Evolutionary conservation across 23 tunicate species (phyloP).

Genomic region (Diplosoma virens): DNA sequence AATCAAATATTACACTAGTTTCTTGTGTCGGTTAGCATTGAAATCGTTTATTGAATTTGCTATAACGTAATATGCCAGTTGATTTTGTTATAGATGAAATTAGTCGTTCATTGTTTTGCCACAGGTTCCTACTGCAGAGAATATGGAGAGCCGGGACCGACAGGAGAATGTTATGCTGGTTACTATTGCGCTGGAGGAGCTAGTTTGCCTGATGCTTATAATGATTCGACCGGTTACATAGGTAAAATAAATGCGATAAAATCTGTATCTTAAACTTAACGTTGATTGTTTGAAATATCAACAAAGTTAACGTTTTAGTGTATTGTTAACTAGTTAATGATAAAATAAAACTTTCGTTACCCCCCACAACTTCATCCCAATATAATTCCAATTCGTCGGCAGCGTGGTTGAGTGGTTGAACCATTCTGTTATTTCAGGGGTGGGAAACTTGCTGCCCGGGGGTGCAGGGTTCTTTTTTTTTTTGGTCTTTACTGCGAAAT

Average conservation of each 20-base stretch:
- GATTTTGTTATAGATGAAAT: background rate
- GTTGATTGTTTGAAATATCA: background rate
- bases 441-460: too few species aligned
- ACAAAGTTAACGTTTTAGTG: background rate
- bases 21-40: too few species aligned
- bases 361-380: too few species aligned
- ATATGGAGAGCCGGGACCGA: constrained; percentile 6
- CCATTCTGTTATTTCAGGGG: too few species aligned
- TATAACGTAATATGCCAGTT: background rate
- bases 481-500: too few species aligned
- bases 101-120: background rate
- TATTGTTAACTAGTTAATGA: too few species aligned
- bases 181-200: constrained; percentile 85
- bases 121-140: constrained; percentile 15
- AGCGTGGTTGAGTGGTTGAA: too few species aligned
- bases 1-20: too few species aligned
- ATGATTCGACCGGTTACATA: background rate
- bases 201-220: constrained; percentile 37
- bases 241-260: background rate
- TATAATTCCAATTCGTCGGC: too few species aligned
- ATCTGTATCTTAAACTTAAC: background rate
- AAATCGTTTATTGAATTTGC: too few species aligned
- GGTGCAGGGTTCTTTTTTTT: too few species aligned
- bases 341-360: too few species aligned
- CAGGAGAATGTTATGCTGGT: constrained; percentile 77